These are phyloP conservation scores for Cossypha heuglini DNA, from an alignment of 2,797 vertebrate genomes.

Conservation along the genomic window DNA sequence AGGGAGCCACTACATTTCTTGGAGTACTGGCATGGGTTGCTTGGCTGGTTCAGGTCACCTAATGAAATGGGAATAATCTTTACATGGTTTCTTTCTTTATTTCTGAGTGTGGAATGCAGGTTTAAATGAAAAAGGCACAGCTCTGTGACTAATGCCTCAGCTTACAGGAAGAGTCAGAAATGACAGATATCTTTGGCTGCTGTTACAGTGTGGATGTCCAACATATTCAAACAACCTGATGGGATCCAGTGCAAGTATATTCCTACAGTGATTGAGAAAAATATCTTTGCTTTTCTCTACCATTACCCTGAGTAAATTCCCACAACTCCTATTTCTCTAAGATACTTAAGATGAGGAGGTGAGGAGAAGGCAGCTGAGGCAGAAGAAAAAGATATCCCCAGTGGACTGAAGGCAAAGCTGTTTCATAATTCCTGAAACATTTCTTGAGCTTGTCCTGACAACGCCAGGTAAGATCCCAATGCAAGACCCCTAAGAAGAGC, in stretches of 20 bases:
- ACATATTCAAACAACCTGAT: rapidly evolving
- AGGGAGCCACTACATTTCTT: neutral
- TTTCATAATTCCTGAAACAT: neutral
- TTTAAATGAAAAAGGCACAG: neutral
- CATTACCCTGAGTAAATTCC: neutral
- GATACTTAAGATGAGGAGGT: neutral
- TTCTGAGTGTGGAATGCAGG: neutral
- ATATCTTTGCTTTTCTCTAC: neutral
- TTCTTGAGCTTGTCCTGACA: neutral
- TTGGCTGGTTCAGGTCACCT: neutral
- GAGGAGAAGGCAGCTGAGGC: neutral
- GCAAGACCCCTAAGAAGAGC: neutral
- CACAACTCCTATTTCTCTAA: neutral
- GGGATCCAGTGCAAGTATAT: rapidly evolving
- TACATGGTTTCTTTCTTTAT: neutral
- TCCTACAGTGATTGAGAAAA: neutral
- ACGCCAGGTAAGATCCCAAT: neutral
- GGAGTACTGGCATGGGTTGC: neutral
- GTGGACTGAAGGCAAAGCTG: neutral
- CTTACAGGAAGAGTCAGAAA: neutral
- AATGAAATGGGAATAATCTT: neutral
- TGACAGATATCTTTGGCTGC: neutral
- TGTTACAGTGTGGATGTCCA: neutral
- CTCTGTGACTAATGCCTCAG: neutral
- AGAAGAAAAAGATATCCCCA: neutral